These are phyloP conservation scores for Drosophila ficusphila DNA, from an alignment of 1,140 invertebrate species.

Conservation along the genomic window DNA sequence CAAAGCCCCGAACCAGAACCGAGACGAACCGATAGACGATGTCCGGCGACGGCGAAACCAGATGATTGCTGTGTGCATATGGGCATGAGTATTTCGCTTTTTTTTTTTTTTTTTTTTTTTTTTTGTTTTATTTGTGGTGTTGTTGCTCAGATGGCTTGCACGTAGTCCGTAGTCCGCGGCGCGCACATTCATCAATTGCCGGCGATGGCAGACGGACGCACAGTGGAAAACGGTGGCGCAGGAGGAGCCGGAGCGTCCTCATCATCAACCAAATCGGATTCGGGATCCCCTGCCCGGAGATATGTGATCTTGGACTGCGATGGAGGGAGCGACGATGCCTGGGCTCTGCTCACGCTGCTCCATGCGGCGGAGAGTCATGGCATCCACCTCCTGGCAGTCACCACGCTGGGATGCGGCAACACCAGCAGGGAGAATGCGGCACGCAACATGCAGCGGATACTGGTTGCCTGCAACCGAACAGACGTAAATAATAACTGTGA, in stretches of 20 bases:
- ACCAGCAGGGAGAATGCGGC: slow-evolving; percentile 86
- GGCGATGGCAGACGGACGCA: slow-evolving; percentile 36
- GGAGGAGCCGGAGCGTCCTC: background rate
- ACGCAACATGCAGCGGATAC: slow-evolving; percentile 87
- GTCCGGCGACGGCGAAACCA: slow-evolving; percentile 3
- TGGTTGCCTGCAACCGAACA: slow-evolving; percentile 84
- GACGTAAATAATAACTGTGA: slow-evolving; percentile 86
- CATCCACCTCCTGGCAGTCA: slow-evolving; percentile 87
- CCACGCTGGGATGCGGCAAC: slow-evolving; percentile 87
- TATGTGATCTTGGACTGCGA: slow-evolving; percentile 87
- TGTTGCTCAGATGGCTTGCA: too few species aligned
- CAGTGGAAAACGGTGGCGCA: slow-evolving; percentile 7
- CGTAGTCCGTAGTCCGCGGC: background rate
- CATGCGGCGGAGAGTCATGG: slow-evolving; percentile 84
- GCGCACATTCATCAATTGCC: slow-evolving; percentile 24
- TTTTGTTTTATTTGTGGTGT: too few species aligned
- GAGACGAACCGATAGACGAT: slow-evolving; percentile 3
- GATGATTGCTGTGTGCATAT: slow-evolving; percentile 1
- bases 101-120: too few species aligned
- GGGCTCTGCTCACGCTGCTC: slow-evolving; percentile 87
- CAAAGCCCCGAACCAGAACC: background rate
- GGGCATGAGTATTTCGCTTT: too few species aligned
- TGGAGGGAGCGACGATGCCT: slow-evolving; percentile 88
- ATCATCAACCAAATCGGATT: too few species aligned
- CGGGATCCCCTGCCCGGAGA: slow-evolving; percentile 2